These are phyloP conservation scores for Channa argus DNA, from an alignment of 2,113 vertebrate species.

Conservation along the genomic window DNA sequence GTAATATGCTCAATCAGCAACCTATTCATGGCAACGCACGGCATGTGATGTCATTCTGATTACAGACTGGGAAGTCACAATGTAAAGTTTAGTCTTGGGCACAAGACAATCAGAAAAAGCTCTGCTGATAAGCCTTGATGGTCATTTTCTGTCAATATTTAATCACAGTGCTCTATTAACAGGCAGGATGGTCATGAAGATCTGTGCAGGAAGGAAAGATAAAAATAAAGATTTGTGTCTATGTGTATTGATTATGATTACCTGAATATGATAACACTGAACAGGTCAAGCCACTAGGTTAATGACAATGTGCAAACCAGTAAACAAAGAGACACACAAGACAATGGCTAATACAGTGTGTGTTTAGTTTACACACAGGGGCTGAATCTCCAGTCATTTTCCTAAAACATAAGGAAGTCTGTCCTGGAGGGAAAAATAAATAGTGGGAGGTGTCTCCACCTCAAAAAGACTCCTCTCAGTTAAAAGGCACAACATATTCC, in stretches of 20 bases:
- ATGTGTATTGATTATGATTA: slow-evolving; percentile 31
- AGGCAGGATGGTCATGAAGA: slow-evolving; percentile 4
- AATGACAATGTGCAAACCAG: slow-evolving; percentile 24
- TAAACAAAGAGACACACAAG: slow-evolving; percentile 9
- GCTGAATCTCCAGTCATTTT: slow-evolving; percentile 13
- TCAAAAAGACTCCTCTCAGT: slow-evolving; percentile 42
- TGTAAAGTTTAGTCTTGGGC: slow-evolving; percentile 6
- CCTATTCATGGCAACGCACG: slow-evolving; percentile 22
- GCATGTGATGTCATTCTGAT: slow-evolving; percentile 21
- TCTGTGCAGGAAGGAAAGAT: not conserved
- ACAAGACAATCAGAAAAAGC: slow-evolving; percentile 13
- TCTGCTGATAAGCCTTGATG: slow-evolving; percentile 26
- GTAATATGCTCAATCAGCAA: slow-evolving; percentile 33
- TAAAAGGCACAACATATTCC: slow-evolving; percentile 35
- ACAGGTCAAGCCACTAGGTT: slow-evolving; percentile 5
- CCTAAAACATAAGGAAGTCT: slow-evolving; percentile 19
- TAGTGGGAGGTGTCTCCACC: slow-evolving; percentile 7
- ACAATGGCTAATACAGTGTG: slow-evolving; percentile 13
- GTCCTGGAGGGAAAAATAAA: slow-evolving; percentile 14
- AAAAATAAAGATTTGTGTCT: slow-evolving; percentile 1
- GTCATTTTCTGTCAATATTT: slow-evolving; percentile 22
- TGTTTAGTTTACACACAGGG: slow-evolving; percentile 5
- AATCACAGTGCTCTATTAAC: slow-evolving; percentile 6
- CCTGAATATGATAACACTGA: not conserved
- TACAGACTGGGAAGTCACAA: slow-evolving; percentile 26